phyloP scores from a whole-genome alignment of 2,888 invertebrate species.

The Galerucella pusilla region DNA sequence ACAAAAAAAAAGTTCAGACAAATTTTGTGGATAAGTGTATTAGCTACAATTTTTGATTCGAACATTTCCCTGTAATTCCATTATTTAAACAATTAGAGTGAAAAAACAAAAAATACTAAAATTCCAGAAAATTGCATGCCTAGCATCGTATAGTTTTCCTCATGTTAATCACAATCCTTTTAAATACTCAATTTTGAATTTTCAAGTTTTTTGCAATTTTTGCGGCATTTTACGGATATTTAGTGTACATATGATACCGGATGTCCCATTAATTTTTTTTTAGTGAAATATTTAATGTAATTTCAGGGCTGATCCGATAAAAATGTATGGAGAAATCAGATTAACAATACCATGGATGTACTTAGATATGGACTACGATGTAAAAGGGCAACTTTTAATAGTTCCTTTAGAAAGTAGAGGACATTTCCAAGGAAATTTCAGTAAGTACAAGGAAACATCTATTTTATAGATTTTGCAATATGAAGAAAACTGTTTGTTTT shows the following conservation, averaged over 20 bases:
- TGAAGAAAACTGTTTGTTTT: conserved; percentile 23
- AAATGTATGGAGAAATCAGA: conserved; percentile 63
- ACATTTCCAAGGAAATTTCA: conserved; percentile 69
- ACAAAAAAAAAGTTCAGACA: no score
- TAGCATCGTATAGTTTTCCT: neutral
- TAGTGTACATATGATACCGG: no score
- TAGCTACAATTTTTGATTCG: no score
- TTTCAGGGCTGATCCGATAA: conserved; percentile 64
- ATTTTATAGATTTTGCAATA: neutral
- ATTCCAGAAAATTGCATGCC: no score
- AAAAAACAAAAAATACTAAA: no score
- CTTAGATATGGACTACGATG: conserved; percentile 68
- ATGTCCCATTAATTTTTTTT: neutral
- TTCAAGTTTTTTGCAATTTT: no score
- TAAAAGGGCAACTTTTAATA: conserved; percentile 66
- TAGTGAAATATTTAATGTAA: neutral
- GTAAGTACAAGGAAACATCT: conserved; percentile 60
- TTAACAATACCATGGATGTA: conserved; percentile 65
- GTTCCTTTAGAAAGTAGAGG: conserved; percentile 68
- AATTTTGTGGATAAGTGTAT: no score
- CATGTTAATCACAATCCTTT: no score
- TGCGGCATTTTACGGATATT: no score
- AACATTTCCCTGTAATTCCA: no score
- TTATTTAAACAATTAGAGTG: no score
- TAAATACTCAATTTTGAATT: no score